Evolutionary conservation across 2,113 vertebrate species (phyloP).

Genomic region (Corythornis vintsioides): DNA sequence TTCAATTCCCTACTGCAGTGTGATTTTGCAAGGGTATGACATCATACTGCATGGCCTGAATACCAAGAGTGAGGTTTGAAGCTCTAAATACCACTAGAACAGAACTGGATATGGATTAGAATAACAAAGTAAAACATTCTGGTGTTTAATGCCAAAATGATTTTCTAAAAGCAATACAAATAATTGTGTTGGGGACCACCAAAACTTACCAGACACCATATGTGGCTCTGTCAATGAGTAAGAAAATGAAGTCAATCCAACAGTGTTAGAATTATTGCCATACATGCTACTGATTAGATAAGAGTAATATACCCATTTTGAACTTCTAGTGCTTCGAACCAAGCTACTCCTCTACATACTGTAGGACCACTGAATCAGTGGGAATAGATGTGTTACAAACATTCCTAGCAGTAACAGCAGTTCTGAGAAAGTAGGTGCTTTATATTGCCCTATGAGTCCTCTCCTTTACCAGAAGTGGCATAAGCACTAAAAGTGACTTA

Average conservation of each 20-base stretch:
- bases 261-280: neutral
- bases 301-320: neutral
- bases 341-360: neutral
- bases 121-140: neutral
- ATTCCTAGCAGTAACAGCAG: fast-evolving
- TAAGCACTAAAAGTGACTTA: neutral
- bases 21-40: neutral
- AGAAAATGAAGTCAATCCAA: neutral
- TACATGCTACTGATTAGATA: neutral
- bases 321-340: neutral
- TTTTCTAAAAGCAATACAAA: neutral
- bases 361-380: neutral
- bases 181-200: neutral
- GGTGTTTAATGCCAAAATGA: neutral
- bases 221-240: neutral
- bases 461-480: fast-evolving
- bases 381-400: neutral
- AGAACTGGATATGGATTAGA: neutral
- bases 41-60: neutral
- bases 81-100: neutral
- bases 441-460: fast-evolving
- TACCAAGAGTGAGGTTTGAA: neutral
- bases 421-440: neutral
- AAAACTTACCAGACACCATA: neutral
- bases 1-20: neutral